Base-by-base conservation (phyloP, 2,113 vertebrate species). In the Synchiropus splendidus region DNA sequence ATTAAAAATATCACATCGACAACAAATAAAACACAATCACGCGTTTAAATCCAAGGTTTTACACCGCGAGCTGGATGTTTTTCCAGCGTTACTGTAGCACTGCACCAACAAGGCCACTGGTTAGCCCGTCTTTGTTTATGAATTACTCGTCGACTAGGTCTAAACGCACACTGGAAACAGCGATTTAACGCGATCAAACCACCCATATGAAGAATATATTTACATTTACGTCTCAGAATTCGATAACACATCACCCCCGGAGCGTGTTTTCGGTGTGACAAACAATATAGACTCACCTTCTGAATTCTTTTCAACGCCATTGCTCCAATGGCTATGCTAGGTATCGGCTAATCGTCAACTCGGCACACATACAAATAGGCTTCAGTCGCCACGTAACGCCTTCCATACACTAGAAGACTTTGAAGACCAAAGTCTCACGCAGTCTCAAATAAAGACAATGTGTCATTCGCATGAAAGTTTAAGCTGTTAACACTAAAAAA, bases 251-350 rank as follows among this genome's bases (percentile, higher is more conserved):
- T 2, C 12, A 13, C 10, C 1, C 11, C 5, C 13, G 5, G 1
- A 11, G 27, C 1, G 12, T 17, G 6, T 10, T 6, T 4, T 11
- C 16, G 15, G 10, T 14, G 45, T 16, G 43, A 46, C 49, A 36
- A n/a, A 70, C 50, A 65, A 10, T 12, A 66, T 40, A 62, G 47
- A 81, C 86, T 86, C 75, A 87, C 86, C 86, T 87, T 87, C 72
- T 87, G 86, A 69, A 87, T 87, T 79, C 86, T 79, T 80, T 87
- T 87, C 83, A 87, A 80, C 85, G 86, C 86, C 86, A 87, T 87
- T 79, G 75, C 77, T 72, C 74, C 51, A 72, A 67, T 70, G 75
- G 79, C 79, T 82, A 58, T 45, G 70, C 76, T 65, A 64, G 51
- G 57, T 79, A 76, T 74, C 51, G 79, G 69, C 61, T 82, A 78